Evolutionary conservation across 2,797 vertebrate species (phyloP).

Genomic region (Borostomias antarcticus): DNA sequence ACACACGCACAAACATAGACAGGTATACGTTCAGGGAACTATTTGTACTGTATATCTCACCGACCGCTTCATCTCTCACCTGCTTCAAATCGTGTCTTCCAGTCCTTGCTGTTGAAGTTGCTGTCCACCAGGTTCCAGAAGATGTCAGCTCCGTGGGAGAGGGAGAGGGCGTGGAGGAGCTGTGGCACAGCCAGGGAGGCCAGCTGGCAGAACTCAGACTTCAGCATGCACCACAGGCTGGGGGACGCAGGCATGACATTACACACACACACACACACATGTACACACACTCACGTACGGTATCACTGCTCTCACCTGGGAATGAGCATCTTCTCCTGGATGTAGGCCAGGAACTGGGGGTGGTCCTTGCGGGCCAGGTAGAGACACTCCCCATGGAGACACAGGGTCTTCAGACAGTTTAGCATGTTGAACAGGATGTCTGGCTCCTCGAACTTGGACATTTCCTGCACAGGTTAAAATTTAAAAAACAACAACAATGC

Average conservation of each 20-base stretch:
- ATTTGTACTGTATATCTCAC: too few relatives aligned
- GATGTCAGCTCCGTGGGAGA: slow-evolving; percentile 95
- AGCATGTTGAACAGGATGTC: slow-evolving; percentile 99
- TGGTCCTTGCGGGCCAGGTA: slow-evolving; percentile 93
- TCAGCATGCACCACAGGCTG: slow-evolving; percentile 96
- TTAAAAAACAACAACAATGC: not conserved
- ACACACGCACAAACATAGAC: not conserved
- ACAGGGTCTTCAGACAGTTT: slow-evolving; percentile 95
- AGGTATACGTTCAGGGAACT: not conserved
- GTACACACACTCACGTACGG: not conserved
- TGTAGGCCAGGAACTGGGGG: slow-evolving; percentile 89
- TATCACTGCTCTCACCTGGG: slow-evolving; percentile 78
- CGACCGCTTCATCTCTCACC: slow-evolving; percentile 65
- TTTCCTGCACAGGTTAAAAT: slow-evolving; percentile 80
- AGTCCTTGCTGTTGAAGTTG: slow-evolving; percentile 97
- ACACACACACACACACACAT: slow-evolving; percentile 26
- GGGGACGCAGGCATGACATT: slow-evolving; percentile 32
- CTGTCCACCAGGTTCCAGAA: slow-evolving; percentile 97
- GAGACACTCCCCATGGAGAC: slow-evolving; percentile 94
- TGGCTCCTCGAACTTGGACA: slow-evolving; percentile 96
- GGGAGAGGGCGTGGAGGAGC: slow-evolving; percentile 92
- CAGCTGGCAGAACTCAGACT: slow-evolving; percentile 96
- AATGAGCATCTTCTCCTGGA: slow-evolving; percentile 98
- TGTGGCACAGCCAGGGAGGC: slow-evolving; percentile 95
- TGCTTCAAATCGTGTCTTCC: slow-evolving; percentile 99